Evolutionary conservation across 92 coral and sea anemone species (phyloP).

Genomic region (Siderastrea radians): DNA sequence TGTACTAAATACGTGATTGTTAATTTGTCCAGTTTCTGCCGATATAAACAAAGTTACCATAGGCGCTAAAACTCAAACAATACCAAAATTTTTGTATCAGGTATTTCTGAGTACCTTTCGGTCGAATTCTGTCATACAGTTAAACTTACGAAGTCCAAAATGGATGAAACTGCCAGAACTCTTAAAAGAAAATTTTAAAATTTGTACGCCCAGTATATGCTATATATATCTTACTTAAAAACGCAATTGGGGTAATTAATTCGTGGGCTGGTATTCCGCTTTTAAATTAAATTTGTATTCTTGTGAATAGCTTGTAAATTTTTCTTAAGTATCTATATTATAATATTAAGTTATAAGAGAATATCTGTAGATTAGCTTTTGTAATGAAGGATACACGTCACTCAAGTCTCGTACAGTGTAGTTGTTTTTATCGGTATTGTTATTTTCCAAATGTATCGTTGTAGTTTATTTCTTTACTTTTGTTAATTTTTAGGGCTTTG

Average conservation of each 20-base stretch:
- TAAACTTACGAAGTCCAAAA: neutral
- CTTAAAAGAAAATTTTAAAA: neutral
- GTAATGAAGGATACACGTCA: neutral
- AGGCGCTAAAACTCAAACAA: neutral
- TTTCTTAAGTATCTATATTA: neutral
- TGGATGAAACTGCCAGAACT: neutral
- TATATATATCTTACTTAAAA: constrained; percentile 19
- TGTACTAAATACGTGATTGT: no score
- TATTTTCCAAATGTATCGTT: neutral
- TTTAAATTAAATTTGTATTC: constrained; percentile 10
- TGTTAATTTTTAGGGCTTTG: neutral
- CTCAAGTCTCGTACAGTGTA: neutral
- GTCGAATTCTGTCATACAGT: constrained; percentile 8
- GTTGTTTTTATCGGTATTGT: neutral
- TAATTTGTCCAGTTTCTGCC: neutral
- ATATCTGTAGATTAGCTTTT: neutral
- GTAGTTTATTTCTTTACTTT: neutral
- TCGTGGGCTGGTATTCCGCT: neutral
- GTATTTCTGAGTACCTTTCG: neutral
- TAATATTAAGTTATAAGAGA: neutral
- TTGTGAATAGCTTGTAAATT: constrained; percentile 29
- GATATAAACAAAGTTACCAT: neutral
- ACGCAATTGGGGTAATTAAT: neutral
- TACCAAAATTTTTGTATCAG: neutral
- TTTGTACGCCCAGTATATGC: neutral